Conservation (phyloP, 2,888 invertebrate genomes). For the Drosophila setosimentum region DNA sequence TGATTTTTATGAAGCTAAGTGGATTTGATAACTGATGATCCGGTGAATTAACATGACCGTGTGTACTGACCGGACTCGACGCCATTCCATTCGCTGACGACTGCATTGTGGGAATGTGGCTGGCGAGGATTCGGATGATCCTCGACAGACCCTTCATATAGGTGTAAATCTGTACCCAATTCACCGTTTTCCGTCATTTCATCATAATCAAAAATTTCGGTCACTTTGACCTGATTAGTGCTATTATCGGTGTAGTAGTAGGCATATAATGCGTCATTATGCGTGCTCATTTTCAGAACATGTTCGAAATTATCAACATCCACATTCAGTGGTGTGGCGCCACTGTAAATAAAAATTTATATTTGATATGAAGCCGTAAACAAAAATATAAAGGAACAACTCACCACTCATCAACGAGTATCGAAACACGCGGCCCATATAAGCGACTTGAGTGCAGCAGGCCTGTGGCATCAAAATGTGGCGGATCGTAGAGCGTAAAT, state of each 20-base stretch:
- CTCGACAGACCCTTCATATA: conserved; percentile 84
- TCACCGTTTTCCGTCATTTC: conserved; percentile 91
- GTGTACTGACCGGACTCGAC: conserved; percentile 83
- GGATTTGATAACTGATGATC: conserved; percentile 19
- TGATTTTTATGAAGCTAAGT: conserved; percentile 36
- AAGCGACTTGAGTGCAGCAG: conserved; percentile 82
- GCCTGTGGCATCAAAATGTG: conserved; percentile 84
- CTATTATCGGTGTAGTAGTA: conserved; percentile 95
- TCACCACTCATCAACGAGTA: conserved; percentile 84
- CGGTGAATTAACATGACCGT: conserved; percentile 1
- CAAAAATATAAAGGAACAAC: conserved; percentile 21
- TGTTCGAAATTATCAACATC: conserved; percentile 89
- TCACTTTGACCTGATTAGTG: conserved; percentile 94
- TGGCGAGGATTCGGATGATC: conserved; percentile 84
- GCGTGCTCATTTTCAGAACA: conserved; percentile 91
- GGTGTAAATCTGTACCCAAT: conserved; percentile 86
- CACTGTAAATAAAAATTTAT: conserved; percentile 58
- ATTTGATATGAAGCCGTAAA: neutral
- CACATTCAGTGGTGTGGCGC: conserved; percentile 82
- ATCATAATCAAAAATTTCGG: conserved; percentile 92
- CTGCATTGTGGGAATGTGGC: conserved; percentile 79
- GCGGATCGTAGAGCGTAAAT: conserved; percentile 83
- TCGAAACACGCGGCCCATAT: conserved; percentile 83
- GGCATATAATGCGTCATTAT: conserved; percentile 94
- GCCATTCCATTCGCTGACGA: conserved; percentile 85